Base-by-base conservation (phyloP, 1,140 invertebrate species). In the Proctacanthus coquilletti region DNA sequence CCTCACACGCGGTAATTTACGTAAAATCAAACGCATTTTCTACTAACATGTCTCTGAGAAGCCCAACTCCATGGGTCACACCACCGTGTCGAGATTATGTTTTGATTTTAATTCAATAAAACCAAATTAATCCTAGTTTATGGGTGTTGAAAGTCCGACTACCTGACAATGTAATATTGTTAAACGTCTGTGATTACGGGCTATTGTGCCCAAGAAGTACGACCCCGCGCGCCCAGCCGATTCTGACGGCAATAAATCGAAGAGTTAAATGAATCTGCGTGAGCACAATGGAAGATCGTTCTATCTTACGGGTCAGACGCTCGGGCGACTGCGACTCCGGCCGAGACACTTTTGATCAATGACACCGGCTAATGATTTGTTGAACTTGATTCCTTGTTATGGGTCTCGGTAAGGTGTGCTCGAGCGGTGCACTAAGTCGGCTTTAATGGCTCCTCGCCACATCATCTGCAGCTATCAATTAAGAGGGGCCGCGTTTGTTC, bases 111-210 rank as follows among this genome's bases (percentile, higher is more conserved):
- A 27, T 27, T 27, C 23, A 27, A 27, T 27, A 27, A 27, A 27
- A 13, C 23, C 23, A 27, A 27, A 27, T 27, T 27, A 27, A 27
- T 27, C 23, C 23, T 27, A 27, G 23, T 27, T 27, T 27, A 27
- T 27, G 23, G 23, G 23, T 27, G 23, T 27, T 27, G 23, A 27
- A 27, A 27, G 23, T 27, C 23, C 23, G 23, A 27, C 23, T 27
- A 27, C 23, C 23, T 27, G 23, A 27, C 23, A 27, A 27, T 27
- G 23, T 27, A 8, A 27, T 27, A 27, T 27, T 27, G 23, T 27
- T 27, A 27, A 27, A 27, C 13, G 23, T 13, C 13, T 13, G 23
- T 27, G 23, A 27, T 27, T 27, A 13, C 23, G 23, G 8, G 8
- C 8, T 13, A 27, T 27, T 27, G 23, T 27, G 13, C 8, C 8